These are phyloP conservation scores for Pseudopleuronectes americanus DNA, from an alignment of 2,797 vertebrate genomes.

Conservation along the genomic window DNA sequence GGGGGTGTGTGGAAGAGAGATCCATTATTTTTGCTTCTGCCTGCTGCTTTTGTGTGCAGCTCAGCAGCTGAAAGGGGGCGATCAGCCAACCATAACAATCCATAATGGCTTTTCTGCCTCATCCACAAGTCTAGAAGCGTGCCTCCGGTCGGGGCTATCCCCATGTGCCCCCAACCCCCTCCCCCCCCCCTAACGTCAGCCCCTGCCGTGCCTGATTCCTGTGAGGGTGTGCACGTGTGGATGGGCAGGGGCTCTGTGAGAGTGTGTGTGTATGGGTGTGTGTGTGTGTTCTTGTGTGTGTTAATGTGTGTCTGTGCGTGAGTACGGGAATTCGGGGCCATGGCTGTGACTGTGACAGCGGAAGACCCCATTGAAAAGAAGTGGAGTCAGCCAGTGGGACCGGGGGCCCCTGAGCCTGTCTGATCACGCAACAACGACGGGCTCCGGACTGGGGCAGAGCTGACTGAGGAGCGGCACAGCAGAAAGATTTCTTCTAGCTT, in stretches of 20 bases:
- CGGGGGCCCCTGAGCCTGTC: conserved; percentile 72
- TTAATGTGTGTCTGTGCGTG: conserved; percentile 33
- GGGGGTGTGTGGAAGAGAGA: conserved; percentile 64
- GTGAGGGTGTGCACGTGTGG: conserved; percentile 40
- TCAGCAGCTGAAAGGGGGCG: conserved; percentile 81
- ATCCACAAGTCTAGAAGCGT: conserved; percentile 86
- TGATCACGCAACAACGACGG: conserved; percentile 71
- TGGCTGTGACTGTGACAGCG: conserved; percentile 74
- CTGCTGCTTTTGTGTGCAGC: conserved; percentile 82
- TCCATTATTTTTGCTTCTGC: conserved; percentile 84
- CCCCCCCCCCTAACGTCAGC: conserved; percentile 27
- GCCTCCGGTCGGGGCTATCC: conserved; percentile 79
- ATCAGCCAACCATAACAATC: conserved; percentile 86
- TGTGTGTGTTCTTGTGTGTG: not conserved
- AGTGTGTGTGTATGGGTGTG: conserved; percentile 37
- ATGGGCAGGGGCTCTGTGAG: conserved; percentile 5
- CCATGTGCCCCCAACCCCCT: conserved; percentile 32
- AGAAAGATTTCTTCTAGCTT: too few species aligned
- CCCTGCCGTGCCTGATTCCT: conserved; percentile 43
- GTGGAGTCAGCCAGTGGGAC: conserved; percentile 71
- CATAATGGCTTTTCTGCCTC: conserved; percentile 86
- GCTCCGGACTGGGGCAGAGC: conserved; percentile 30
- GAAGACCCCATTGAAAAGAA: conserved; percentile 79
- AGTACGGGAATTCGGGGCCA: conserved; percentile 54
- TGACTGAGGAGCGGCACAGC: conserved; percentile 17